A percentile compares a stretch with the other conserved stretches of the same genome.
phyloP scores from a whole-genome alignment of 2,888 invertebrate species.

The Meteorus cinctellus region DNA sequence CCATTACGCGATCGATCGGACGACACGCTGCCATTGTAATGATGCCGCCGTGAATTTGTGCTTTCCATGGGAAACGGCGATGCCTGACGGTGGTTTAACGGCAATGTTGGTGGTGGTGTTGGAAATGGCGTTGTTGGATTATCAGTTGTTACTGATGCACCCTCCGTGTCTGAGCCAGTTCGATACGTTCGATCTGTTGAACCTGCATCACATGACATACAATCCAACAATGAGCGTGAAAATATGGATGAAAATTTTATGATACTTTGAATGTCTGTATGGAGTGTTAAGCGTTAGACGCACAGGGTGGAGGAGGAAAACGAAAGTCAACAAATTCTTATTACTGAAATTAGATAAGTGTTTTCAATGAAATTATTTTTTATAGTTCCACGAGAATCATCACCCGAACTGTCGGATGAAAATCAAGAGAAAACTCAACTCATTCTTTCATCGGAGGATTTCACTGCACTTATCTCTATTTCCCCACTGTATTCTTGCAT shows the following conservation, averaged over 20 bases:
- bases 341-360: too few species aligned
- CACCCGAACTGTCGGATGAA: neutral
- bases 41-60: constrained; percentile 78
- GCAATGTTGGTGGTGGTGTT: constrained; percentile 76
- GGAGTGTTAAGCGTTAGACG: too few species aligned
- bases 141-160: constrained; percentile 75
- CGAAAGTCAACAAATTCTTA: too few species aligned
- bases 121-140: constrained; percentile 76
- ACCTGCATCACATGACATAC: constrained; percentile 17
- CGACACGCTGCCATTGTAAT: constrained; percentile 70
- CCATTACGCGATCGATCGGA: constrained; percentile 66
- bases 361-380: too few species aligned
- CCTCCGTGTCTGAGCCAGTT: constrained; percentile 82
- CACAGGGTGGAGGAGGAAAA: too few species aligned
- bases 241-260: neutral
- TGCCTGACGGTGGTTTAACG: constrained; percentile 79
- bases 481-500: neutral
- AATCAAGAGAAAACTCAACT: neutral
- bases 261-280: too few species aligned
- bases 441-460: neutral
- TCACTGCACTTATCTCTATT: neutral
- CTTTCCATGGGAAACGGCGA: constrained; percentile 83
- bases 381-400: too few species aligned
- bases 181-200: constrained; percentile 74
- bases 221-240: neutral